These are phyloP conservation scores for Hesperophylax magnus DNA, from an alignment of 1,140 invertebrate genomes.

Conservation along the genomic window DNA sequence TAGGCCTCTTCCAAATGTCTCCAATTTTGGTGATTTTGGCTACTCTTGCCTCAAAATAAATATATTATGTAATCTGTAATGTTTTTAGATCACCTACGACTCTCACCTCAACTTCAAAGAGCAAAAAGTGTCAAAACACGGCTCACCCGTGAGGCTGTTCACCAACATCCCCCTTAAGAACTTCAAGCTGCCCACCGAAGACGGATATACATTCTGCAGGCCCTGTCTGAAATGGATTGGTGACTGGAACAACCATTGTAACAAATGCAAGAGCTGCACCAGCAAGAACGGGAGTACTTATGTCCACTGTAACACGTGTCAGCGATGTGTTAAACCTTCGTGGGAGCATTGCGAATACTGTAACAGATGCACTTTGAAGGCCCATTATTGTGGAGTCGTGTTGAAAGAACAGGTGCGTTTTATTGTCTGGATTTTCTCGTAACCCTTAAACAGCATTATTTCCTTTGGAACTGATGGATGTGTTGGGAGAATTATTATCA, in stretches of 20 bases:
- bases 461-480: too few relatives aligned
- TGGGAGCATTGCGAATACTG: slow-evolving; percentile 86
- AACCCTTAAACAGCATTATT: too few relatives aligned
- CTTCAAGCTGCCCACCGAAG: slow-evolving; percentile 72
- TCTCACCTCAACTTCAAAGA: slow-evolving; percentile 80
- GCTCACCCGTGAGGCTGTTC: slow-evolving; percentile 88
- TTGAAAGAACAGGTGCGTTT: slow-evolving; percentile 42
- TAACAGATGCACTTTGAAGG: slow-evolving; percentile 74
- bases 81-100: slow-evolving; percentile 72
- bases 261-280: slow-evolving; percentile 80
- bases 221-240: slow-evolving; percentile 80
- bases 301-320: slow-evolving; percentile 82
- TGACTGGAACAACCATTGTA: slow-evolving; percentile 82
- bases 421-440: not conserved
- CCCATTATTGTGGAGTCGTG: slow-evolving; percentile 73
- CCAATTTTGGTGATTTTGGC: too few relatives aligned
- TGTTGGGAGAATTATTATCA: too few relatives aligned
- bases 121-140: slow-evolving; percentile 68
- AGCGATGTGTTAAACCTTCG: slow-evolving; percentile 86
- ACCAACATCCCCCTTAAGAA: slow-evolving; percentile 80
- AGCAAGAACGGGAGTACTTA: slow-evolving; percentile 88
- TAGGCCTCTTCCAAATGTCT: too few relatives aligned
- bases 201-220: slow-evolving; percentile 83
- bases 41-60: too few relatives aligned
- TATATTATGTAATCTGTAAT: too few relatives aligned